phyloP scores from a whole-genome alignment of 2,888 invertebrate genomes.

The Melikaiella ostensackeni region DNA sequence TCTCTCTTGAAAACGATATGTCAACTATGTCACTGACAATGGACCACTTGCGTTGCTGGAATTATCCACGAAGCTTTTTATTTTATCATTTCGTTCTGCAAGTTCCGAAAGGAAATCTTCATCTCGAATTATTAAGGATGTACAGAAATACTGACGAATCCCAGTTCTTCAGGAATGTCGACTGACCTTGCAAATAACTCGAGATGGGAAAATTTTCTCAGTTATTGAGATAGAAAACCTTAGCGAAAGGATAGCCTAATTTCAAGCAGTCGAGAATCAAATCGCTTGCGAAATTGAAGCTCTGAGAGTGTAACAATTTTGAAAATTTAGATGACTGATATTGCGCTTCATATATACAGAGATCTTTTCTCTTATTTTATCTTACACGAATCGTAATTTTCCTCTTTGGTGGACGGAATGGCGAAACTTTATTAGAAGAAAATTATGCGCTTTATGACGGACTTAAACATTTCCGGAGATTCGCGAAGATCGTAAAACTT shows the following conservation, averaged over 20 bases:
- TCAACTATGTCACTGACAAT: too few species aligned
- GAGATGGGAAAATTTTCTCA: background rate
- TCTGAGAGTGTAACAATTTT: too few species aligned
- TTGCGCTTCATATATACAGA: too few species aligned
- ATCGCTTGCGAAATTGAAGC: background rate
- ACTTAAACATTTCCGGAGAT: background rate
- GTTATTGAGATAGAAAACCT: background rate
- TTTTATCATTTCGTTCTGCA: background rate
- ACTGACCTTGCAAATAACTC: background rate
- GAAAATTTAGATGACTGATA: too few species aligned
- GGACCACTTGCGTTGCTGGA: background rate
- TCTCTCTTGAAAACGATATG: too few species aligned
- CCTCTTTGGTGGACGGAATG: background rate
- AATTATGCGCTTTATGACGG: constrained; percentile 4
- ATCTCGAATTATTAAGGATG: constrained; percentile 11
- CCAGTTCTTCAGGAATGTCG: constrained; percentile 2
- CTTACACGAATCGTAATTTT: too few species aligned
- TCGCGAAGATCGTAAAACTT: constrained; percentile 5
- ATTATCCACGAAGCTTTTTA: background rate
- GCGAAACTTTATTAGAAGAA: background rate
- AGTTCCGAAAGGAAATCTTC: background rate
- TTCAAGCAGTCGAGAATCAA: background rate
- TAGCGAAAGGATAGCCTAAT: background rate
- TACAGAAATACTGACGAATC: constrained; percentile 1
- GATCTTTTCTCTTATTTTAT: background rate